Base-by-base conservation (phyloP, 2,888 invertebrate genomes). In the Phragmatobia fuliginosa region DNA sequence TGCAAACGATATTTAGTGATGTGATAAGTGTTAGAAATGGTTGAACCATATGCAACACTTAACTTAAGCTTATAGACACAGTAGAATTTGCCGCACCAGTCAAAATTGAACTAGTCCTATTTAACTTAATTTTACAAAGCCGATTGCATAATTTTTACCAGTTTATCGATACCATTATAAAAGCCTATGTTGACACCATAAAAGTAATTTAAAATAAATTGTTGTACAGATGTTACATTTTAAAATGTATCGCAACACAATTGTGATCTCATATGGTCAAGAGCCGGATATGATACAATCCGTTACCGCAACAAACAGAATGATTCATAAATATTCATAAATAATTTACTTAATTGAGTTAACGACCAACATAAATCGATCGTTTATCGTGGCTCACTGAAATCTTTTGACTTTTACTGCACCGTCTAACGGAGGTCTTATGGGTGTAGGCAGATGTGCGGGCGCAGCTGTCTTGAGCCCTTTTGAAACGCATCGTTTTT, bases 391-490 rank as follows among this genome's bases (percentile, higher is more conserved):
- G 18, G 28, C 31, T 62, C 28, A 31, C n/a, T 63, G 32, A n/a
- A 63, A 49, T 25, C 25, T n/a, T 49, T 52, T 64, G 49, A 33
- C 32, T 32, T 31, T 32, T 49, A n/a, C 25, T 62, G 32, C 7
- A 62, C 18, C 25, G 41, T 62, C 31, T 41, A 31, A 18, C 41
- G 28, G 36, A 56, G 56, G 56, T 65, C 65, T 64, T 33, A 36
- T 56, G 28, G 61, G 18, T 31, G 61, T 61, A 58, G 77, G 76
- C 72, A 75, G 73, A 74, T 79, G 71, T 59, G 70, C 49, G 68
- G 56, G 45, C 59, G 33, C 68, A 71, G 56, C 45, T 65, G 71
- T 64, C 59, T 62, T 67, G 56, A 69, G 41, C 52, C 64, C 66
- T 38, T 60, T 36, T 36, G 25, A 56, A 64, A 25, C 25, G 25